Percentiles rank a stretch among this genome's conserved stretches.
Conservation (phyloP, 35 echinoderm and acorn worm genomes). For the Acanthaster planci region DNA sequence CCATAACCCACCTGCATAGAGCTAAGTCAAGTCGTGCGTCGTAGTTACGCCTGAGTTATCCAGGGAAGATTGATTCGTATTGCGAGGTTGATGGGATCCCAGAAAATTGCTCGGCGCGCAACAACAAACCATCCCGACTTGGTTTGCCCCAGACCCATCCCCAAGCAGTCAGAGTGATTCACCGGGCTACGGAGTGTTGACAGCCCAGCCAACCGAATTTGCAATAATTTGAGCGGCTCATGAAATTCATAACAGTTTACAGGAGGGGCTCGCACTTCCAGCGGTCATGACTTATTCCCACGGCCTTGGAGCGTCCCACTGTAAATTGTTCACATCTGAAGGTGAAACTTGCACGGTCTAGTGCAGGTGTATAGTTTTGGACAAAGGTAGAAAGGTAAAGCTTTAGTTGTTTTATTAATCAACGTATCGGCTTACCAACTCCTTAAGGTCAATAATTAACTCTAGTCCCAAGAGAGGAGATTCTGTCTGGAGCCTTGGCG, state of each 20-base stretch:
- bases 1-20: no score
- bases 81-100: conserved; percentile 15
- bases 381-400: neutral
- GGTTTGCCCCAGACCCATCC: neutral
- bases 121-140: no score
- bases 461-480: no score
- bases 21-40: neutral
- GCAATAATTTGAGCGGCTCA: conserved; percentile 1
- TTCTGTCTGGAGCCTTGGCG: no score
- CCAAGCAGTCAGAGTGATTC: conserved; percentile 4
- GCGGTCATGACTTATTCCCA: neutral
- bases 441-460: no score
- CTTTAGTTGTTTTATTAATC: neutral
- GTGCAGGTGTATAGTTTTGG: neutral
- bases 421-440: conserved; percentile 5
- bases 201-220: neutral
- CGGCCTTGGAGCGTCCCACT: neutral
- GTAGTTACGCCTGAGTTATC: neutral
- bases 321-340: neutral
- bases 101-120: conserved; percentile 2
- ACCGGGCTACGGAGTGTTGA: neutral
- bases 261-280: neutral
- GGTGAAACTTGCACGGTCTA: neutral
- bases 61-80: neutral
- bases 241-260: conserved; percentile 2